phyloP scores from a whole-genome alignment of 1,140 invertebrate genomes.

The Brachionus rubens region DNA sequence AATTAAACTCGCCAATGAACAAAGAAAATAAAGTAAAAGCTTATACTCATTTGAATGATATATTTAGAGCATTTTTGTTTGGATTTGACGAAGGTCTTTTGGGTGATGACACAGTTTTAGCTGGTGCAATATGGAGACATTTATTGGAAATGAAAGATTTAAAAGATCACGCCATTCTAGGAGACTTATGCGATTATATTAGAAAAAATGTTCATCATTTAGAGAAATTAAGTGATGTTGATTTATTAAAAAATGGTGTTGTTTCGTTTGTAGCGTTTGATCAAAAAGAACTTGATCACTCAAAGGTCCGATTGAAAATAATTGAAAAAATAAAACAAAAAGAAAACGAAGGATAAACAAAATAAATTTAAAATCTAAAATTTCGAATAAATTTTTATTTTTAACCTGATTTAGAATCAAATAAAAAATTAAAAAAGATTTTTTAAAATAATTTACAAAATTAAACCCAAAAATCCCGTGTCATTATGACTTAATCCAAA shows the following conservation, averaged over 20 bases:
- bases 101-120: constrained; percentile 43
- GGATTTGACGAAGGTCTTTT: constrained; percentile 45
- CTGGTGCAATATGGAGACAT: constrained; percentile 44
- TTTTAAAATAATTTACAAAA: no score
- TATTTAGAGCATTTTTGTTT: constrained; percentile 45
- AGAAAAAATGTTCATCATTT: constrained; percentile 46
- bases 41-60: constrained; percentile 39
- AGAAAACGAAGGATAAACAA: constrained; percentile 32
- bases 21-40: constrained; percentile 27
- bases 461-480: no score
- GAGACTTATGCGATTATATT: constrained; percentile 1
- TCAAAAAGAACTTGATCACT: constrained; percentile 42
- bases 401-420: no score
- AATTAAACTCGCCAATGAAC: constrained; percentile 28
- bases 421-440: no score
- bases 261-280: constrained; percentile 27
- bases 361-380: no score
- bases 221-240: constrained; percentile 35
- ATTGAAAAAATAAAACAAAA: constrained; percentile 1
- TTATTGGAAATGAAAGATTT: constrained; percentile 17
- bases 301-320: constrained; percentile 25
- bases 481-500: no score
- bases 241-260: constrained; percentile 44
- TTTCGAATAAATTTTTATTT: no score
- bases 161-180: constrained; percentile 23